phyloP scores from a whole-genome alignment of 2,888 invertebrate species.

The Eulithis testata region DNA sequence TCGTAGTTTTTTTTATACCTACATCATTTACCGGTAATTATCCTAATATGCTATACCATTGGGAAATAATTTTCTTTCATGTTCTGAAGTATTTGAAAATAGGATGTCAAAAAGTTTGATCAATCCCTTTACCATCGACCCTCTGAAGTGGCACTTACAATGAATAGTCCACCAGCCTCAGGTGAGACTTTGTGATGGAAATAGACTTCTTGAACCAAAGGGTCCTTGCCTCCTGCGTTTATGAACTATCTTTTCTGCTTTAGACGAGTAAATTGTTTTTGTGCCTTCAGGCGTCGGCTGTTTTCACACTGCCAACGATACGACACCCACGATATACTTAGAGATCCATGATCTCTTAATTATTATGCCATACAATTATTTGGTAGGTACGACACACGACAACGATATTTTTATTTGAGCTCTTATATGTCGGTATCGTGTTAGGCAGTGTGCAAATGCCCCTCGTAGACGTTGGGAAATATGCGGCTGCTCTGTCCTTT shows the following conservation, averaged over 20 bases:
- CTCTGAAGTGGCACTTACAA: slow-evolving; percentile 39
- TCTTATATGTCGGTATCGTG: too few species aligned
- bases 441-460: too few species aligned
- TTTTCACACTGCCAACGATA: too few species aligned
- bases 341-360: too few species aligned
- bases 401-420: too few species aligned
- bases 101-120: neutral
- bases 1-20: too few species aligned
- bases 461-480: slow-evolving; percentile 41
- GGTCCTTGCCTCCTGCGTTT: slow-evolving; percentile 63
- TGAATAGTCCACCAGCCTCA: slow-evolving; percentile 57
- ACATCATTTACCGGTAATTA: too few species aligned
- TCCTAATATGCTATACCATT: too few species aligned
- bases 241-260: slow-evolving; percentile 57
- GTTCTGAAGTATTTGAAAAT: neutral
- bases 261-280: slow-evolving; percentile 80
- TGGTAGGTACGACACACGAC: too few species aligned
- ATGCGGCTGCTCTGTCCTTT: slow-evolving; percentile 21
- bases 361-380: too few species aligned
- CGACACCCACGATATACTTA: too few species aligned
- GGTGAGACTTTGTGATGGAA: slow-evolving; percentile 73
- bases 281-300: slow-evolving; percentile 66
- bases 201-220: slow-evolving; percentile 66
- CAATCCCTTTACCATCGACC: slow-evolving; percentile 8
- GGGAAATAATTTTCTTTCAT: neutral